phyloP scores from a whole-genome alignment of 2,113 vertebrate genomes.

The Ceyx cyanopectus region DNA sequence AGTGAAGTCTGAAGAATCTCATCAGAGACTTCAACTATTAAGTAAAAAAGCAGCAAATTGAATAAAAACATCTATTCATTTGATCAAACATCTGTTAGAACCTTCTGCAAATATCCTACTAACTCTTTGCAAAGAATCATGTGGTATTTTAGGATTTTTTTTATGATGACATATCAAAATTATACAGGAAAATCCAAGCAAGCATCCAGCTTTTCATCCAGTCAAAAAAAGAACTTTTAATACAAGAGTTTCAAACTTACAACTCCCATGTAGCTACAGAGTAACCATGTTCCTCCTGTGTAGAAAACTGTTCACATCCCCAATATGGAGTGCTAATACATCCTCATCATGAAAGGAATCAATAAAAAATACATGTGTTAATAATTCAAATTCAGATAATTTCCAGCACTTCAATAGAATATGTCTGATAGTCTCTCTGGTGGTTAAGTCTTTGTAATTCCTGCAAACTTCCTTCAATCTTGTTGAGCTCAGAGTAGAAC shows the following conservation, averaged over 20 bases:
- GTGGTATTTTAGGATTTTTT: neutral
- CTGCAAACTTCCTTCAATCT: constrained; percentile 90
- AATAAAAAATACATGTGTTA: constrained; percentile 66
- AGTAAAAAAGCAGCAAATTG: neutral
- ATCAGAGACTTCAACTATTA: neutral
- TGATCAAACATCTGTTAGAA: neutral
- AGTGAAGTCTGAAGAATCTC: neutral
- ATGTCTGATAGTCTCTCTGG: constrained; percentile 78
- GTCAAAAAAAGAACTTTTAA: neutral
- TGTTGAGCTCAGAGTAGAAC: constrained; percentile 91
- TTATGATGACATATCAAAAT: neutral
- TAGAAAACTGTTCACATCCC: constrained; percentile 54
- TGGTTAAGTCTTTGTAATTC: constrained; percentile 81
- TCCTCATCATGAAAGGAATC: constrained; percentile 54
- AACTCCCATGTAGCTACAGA: constrained; percentile 11
- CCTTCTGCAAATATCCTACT: neutral
- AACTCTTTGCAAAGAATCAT: constrained; percentile 44
- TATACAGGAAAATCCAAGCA: neutral
- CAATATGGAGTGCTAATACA: constrained; percentile 61
- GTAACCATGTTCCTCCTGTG: neutral
- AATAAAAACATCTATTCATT: neutral
- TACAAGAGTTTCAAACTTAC: neutral
- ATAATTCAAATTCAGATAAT: constrained; percentile 83
- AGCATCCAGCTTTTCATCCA: neutral
- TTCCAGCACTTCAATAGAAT: constrained; percentile 94